phyloP scores from a whole-genome alignment of 1,140 invertebrate species.

The Maconellicoccus hirsutus region DNA sequence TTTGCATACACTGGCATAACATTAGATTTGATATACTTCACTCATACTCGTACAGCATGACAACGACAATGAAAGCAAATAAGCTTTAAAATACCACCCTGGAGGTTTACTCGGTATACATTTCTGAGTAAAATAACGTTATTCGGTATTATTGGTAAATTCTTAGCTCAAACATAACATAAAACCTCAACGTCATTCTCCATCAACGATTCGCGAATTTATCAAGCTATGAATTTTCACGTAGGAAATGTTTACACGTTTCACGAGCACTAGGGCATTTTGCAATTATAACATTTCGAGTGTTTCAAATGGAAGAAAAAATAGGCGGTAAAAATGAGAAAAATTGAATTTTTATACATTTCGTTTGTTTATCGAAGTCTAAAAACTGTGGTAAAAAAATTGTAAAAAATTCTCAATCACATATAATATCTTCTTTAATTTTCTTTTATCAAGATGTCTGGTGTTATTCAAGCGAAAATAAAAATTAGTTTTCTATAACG shows the following conservation, averaged over 20 bases:
- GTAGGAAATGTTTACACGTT: too few species aligned
- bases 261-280: too few species aligned
- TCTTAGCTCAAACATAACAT: background rate
- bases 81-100: background rate
- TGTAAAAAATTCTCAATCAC: slow-evolving; percentile 15
- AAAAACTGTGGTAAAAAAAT: background rate
- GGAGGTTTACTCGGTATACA: background rate
- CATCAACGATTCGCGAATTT: background rate
- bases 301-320: too few species aligned
- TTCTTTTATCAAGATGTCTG: slow-evolving; percentile 2
- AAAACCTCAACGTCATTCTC: background rate
- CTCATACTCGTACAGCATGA: background rate
- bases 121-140: background rate
- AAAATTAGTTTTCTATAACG: slow-evolving; percentile 22
- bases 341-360: slow-evolving; percentile 11
- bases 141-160: background rate
- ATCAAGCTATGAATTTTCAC: background rate
- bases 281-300: background rate
- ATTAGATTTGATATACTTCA: background rate
- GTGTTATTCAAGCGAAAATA: slow-evolving; percentile 14
- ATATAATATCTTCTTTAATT: background rate
- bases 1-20: background rate
- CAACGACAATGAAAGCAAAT: background rate
- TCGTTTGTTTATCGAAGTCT: slow-evolving; percentile 6
- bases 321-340: background rate